Evolutionary conservation across 2,888 invertebrate species (phyloP).

Genomic region (Drosophila paramelanica): DNA sequence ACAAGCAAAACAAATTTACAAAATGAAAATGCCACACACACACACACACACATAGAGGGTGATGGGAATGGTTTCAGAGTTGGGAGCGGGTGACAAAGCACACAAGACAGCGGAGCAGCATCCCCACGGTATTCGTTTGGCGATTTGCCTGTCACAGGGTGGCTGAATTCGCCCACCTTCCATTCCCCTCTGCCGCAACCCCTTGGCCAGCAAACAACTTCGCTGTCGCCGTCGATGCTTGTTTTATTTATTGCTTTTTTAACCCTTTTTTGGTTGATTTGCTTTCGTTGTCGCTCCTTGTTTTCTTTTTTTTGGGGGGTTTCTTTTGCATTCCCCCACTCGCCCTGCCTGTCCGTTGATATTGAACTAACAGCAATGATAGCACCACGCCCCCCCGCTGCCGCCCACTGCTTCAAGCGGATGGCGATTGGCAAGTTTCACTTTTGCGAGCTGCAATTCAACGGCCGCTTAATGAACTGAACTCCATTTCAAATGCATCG

Average conservation of each 20-base stretch:
- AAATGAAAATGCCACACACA: constrained; percentile 76
- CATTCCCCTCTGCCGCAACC: neutral
- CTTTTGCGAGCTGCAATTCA: constrained; percentile 61
- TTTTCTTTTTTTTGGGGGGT: constrained; percentile 27
- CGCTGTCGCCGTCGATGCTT: constrained; percentile 81
- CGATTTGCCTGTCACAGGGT: constrained; percentile 78
- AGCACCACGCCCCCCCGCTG: constrained; percentile 33
- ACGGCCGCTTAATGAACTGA: constrained; percentile 70
- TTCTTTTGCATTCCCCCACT: constrained; percentile 7
- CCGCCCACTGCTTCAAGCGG: constrained; percentile 2
- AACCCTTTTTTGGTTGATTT: constrained; percentile 81
- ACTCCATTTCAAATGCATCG: constrained; percentile 73
- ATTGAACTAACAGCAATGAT: constrained; percentile 51
- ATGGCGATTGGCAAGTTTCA: constrained; percentile 58
- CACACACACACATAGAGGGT: constrained; percentile 9
- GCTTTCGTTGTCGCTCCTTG: constrained; percentile 50
- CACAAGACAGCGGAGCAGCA: constrained; percentile 48
- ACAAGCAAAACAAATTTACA: constrained; percentile 81
- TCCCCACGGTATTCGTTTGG: constrained; percentile 78
- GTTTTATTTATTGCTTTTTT: constrained; percentile 85
- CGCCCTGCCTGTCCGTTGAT: constrained; percentile 23
- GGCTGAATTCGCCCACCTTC: constrained; percentile 29
- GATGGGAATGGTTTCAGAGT: neutral
- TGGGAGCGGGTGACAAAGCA: constrained; percentile 20
- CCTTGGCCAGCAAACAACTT: constrained; percentile 80